Conservation (phyloP, 2,888 invertebrate species). For the Napeogenes inachia region DNA sequence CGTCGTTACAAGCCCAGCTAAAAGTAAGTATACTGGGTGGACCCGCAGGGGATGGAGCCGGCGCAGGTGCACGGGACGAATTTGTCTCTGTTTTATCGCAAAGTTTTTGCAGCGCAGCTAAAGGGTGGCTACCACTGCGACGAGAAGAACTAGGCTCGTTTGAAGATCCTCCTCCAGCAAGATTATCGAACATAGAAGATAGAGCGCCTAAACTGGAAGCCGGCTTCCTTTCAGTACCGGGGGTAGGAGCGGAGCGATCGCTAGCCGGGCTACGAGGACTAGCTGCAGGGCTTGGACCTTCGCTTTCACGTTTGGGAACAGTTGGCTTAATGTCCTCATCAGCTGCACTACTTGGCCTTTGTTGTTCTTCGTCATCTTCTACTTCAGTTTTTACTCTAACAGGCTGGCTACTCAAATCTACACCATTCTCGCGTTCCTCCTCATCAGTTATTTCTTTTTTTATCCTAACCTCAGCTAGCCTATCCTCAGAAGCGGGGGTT, state of each 20-base stretch:
- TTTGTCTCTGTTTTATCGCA: constrained; percentile 96
- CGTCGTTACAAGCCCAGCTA: constrained; percentile 96
- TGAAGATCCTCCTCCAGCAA: constrained; percentile 79
- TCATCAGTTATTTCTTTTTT: constrained; percentile 77
- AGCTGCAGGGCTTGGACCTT: constrained; percentile 74
- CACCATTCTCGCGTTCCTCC: constrained; percentile 71
- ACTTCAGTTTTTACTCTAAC: constrained; percentile 81
- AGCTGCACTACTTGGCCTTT: constrained; percentile 57
- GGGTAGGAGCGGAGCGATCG: constrained; percentile 85
- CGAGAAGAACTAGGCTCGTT: constrained; percentile 78
- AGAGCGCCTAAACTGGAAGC: constrained; percentile 87
- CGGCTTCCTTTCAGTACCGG: constrained; percentile 80
- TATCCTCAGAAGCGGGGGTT: constrained; percentile 79
- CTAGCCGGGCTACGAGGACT: constrained; percentile 87
- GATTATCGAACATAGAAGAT: constrained; percentile 93
- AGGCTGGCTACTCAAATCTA: constrained; percentile 61
- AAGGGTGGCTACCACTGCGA: constrained; percentile 88
- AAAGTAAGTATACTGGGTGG: constrained; percentile 92
- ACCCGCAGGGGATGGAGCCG: constrained; percentile 78
- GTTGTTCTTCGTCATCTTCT: constrained; percentile 78
- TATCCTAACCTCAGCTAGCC: constrained; percentile 78
- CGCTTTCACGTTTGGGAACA: constrained; percentile 74
- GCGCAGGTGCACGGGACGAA: constrained; percentile 76
- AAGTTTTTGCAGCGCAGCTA: constrained; percentile 95
- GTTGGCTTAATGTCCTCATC: constrained; percentile 61